A percentile compares a stretch with the other conserved stretches of the same genome.
Evolutionary conservation across 1,140 invertebrate species (phyloP).

Genomic region (Tetraneura akinire): DNA sequence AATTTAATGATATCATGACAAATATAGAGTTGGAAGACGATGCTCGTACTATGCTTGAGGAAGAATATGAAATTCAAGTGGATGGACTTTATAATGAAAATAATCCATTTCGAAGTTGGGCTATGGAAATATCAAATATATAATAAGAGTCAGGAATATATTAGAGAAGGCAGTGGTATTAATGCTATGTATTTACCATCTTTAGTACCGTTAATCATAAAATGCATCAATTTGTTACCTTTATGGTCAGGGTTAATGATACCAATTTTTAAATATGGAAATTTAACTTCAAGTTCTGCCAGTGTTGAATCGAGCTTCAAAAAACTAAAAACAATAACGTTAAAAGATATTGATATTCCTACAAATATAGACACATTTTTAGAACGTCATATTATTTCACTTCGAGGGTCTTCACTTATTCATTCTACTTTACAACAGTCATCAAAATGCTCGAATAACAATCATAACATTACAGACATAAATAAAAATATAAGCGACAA

Average conservation of each 20-base stretch:
- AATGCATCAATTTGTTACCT: neutral
- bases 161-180: neutral
- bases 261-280: constrained; percentile 3
- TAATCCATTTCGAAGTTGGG: neutral
- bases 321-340: neutral
- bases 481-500: too few relatives aligned
- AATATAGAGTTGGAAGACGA: neutral
- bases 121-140: neutral
- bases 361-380: neutral
- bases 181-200: neutral
- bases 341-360: neutral
- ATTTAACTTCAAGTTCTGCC: neutral
- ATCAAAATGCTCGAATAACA: too few relatives aligned
- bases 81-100: constrained; percentile 3
- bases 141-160: neutral
- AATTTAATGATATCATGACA: neutral
- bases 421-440: neutral
- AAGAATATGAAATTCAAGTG: neutral
- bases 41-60: neutral
- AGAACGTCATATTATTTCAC: neutral
- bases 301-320: neutral
- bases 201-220: neutral
- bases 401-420: neutral
- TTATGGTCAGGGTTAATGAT: neutral
- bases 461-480: too few relatives aligned